Evolutionary conservation across 1,140 invertebrate species (phyloP).

Genomic region (Calosoma granatense): DNA sequence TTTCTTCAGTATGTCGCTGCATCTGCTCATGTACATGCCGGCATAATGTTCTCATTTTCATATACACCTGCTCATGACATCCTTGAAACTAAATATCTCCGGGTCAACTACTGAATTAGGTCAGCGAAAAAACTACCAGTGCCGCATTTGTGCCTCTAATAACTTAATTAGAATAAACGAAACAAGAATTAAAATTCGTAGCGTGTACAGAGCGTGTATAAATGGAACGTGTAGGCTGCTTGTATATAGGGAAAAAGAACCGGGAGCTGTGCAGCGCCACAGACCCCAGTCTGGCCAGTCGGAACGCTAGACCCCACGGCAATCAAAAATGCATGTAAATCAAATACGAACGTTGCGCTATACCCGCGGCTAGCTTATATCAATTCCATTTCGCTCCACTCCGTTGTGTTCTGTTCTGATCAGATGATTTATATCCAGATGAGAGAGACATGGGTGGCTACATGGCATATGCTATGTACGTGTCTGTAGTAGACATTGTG

Average conservation of each 20-base stretch:
- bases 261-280: neutral
- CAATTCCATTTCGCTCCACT: no score
- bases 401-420: no score
- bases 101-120: neutral
- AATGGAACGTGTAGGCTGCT: no score
- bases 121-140: neutral
- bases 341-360: neutral
- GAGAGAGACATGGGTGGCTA: no score
- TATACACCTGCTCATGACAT: neutral
- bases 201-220: no score
- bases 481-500: no score
- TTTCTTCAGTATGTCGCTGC: no score
- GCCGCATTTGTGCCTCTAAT: neutral
- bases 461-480: no score
- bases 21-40: neutral
- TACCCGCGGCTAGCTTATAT: no score
- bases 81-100: neutral
- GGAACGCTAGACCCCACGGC: neutral
- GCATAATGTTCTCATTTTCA: neutral
- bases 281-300: neutral
- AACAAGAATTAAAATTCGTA: neutral
- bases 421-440: no score
- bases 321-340: neutral
- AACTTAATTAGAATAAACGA: slow-evolving; percentile 2
- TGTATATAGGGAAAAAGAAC: neutral